These are phyloP conservation scores for Heterochromis multidens DNA, from an alignment of 2,113 vertebrate genomes.

Conservation along the genomic window DNA sequence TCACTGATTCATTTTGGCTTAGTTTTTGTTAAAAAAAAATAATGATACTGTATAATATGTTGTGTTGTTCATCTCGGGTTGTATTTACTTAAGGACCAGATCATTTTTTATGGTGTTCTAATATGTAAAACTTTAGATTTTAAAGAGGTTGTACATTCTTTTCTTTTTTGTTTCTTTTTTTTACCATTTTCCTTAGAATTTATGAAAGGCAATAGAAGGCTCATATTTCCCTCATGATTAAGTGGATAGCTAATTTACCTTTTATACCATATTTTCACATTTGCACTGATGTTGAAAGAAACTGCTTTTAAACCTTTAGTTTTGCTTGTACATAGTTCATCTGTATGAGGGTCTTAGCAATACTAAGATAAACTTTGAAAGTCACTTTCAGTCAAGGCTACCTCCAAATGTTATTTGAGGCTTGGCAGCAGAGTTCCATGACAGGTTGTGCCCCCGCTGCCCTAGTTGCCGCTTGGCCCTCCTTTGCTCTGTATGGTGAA, in stretches of 20 bases:
- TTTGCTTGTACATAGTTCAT: not conserved
- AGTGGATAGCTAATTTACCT: not conserved
- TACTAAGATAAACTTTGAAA: conserved; percentile 70
- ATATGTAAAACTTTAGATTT: not conserved
- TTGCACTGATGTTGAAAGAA: not conserved
- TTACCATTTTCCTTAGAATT: too few relatives aligned
- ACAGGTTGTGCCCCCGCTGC: conserved; percentile 75
- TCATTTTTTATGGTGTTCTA: not conserved
- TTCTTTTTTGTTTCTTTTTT: too few relatives aligned
- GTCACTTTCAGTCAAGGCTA: conserved; percentile 74
- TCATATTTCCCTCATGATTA: not conserved
- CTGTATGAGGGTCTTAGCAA: conserved; percentile 7
- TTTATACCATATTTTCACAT: not conserved
- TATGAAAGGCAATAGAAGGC: not conserved
- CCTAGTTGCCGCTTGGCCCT: conserved; percentile 65
- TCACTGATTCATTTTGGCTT: not conserved
- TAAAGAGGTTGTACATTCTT: not conserved
- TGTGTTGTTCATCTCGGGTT: not conserved
- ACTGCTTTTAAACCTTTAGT: not conserved
- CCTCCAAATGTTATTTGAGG: conserved; percentile 70
- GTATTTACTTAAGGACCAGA: not conserved
- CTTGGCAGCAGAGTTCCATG: conserved; percentile 70
- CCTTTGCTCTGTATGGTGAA: conserved; percentile 55
- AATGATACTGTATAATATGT: not conserved
- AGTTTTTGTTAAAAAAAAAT: not conserved